These are phyloP conservation scores for Hormaphis cornu DNA, from an alignment of 1,140 invertebrate genomes.

Conservation along the genomic window DNA sequence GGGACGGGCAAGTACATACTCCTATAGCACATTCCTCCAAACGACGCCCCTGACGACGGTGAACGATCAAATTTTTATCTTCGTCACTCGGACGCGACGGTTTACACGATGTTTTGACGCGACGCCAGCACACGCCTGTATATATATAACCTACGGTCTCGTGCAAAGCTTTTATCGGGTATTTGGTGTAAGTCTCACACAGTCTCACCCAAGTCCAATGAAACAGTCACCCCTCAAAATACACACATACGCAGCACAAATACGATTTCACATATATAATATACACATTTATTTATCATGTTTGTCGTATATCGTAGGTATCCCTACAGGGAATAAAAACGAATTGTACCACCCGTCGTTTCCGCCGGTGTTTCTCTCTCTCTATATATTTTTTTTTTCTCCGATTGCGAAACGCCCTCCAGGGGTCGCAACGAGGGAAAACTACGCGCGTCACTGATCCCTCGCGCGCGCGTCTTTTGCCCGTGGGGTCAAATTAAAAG, in stretches of 20 bases:
- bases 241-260: no score
- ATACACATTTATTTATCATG: background rate
- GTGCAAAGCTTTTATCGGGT: conserved; percentile 11
- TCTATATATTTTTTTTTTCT: no score
- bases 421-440: background rate
- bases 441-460: background rate
- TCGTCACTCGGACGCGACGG: no score
- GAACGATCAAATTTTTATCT: no score
- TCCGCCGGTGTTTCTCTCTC: background rate
- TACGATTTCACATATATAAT: background rate
- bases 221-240: conserved; percentile 17
- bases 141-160: no score
- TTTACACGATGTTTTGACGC: conserved; percentile 4
- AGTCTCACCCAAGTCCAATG: conserved; percentile 11
- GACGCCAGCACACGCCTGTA: background rate
- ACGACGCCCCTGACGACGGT: no score
- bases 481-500: conserved; percentile 17
- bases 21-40: no score
- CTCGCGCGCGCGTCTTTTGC: background rate
- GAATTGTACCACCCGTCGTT: conserved; percentile 21
- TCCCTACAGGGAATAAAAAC: conserved; percentile 23
- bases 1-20: no score
- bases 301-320: background rate
- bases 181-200: background rate
- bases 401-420: conserved; percentile 15